Evolutionary conservation across 2,888 invertebrate species (phyloP), one percentile per base, ranked within the genome.

Genomic region (Heliconius cydno): DNA sequence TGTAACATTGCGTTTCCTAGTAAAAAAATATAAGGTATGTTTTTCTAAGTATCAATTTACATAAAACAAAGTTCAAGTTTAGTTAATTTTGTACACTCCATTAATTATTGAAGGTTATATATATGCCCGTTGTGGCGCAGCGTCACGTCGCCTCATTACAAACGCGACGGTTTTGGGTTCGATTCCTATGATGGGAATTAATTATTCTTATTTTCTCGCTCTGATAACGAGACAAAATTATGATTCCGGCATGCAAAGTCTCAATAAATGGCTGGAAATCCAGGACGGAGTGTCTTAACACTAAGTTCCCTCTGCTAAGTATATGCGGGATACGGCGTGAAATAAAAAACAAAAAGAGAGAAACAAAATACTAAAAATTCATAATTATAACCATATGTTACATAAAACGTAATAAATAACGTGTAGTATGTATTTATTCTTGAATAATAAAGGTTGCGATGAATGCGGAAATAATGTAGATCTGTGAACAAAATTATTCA

Each of bases 321-420:
- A 12, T 41, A 19, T 19, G 7, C 3, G 9, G 3, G 60, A 60
- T 60, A 60, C 10, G n/a, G 60, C 1, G 60, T n/a, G 60, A 60
- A 60, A 12, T 10, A 10, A 60, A 60, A n/a, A 22, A 7, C 0
- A 1, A 60, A 57, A 60, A 0, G 12, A 10, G 9, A 1, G 2
- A 22, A 9, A 52, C 7, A n/a, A 60, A 60, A 60, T n/a, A n/a
- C 3, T 12, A n/a, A 60, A 10, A 12, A 1, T 3, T 60, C n/a
- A 60, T 60, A 52, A 52, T 52, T 52, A 60, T 12, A n/a, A 60
- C n/a, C n/a, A 60, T 60, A n/a, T 60, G 10, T 60, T 13, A 25
- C n/a, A n/a, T 12, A 41, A 5, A 67, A 68, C 68, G 68, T 68
- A 41, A 68, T 68, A 41, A 68, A 41, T 68, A 68, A 68, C 38